Conservation (phyloP, 2,888 invertebrate species). For the Scaptomyza tumidula region DNA sequence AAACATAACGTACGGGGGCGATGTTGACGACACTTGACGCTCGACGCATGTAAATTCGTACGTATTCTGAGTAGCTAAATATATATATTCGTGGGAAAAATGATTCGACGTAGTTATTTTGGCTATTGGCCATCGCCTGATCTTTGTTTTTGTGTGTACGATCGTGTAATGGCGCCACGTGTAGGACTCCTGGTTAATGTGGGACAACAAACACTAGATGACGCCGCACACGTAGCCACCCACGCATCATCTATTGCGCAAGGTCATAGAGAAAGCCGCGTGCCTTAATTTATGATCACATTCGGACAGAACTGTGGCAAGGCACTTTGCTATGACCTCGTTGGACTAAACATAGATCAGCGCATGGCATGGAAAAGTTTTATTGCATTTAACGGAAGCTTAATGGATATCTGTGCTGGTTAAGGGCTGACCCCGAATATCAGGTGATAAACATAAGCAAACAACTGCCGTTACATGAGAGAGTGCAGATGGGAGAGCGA, state of each 20-base stretch:
- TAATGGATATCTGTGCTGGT: conserved; percentile 29
- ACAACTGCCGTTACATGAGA: background rate
- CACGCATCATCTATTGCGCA: conserved; percentile 41
- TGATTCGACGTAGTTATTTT: conserved; percentile 53
- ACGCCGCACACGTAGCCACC: conserved; percentile 25
- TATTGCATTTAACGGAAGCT: background rate
- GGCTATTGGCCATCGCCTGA: conserved; percentile 55
- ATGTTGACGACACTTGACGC: conserved; percentile 54
- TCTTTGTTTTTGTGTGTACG: background rate
- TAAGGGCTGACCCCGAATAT: conserved; percentile 55
- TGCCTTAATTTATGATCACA: conserved; percentile 54
- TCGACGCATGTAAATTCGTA: conserved; percentile 51
- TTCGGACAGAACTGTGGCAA: conserved; percentile 30
- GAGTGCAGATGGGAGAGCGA: background rate
- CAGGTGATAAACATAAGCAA: conserved; percentile 36
- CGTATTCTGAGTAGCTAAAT: conserved; percentile 3
- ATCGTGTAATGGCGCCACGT: conserved; percentile 53
- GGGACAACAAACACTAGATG: conserved; percentile 25
- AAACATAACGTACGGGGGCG: conserved; percentile 54
- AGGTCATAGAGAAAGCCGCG: conserved; percentile 54
- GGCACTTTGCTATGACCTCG: conserved; percentile 21
- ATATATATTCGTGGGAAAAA: conserved; percentile 37
- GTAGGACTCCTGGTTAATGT: conserved; percentile 24
- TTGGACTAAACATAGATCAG: conserved; percentile 6
- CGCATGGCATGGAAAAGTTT: conserved; percentile 9